Evolutionary conservation across 2,888 invertebrate genomes (phyloP), one percentile per base, ranked within the genome.

Genomic region (Prionchulus punctatus): DNA sequence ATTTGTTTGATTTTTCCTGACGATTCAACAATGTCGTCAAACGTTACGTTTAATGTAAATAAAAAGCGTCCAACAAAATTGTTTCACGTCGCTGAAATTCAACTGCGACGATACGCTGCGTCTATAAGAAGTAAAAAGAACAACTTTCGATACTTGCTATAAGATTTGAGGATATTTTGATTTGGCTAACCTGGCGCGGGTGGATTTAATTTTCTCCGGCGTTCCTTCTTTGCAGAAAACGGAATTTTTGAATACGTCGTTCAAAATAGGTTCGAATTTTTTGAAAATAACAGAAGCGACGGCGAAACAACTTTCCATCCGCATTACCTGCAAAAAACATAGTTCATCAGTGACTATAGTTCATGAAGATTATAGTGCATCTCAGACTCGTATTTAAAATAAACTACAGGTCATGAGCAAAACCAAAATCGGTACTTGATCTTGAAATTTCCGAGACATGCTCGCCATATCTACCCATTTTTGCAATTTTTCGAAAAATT

Each of bases 391-490:
- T 12, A 36, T 12, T 36, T 36, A 36, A 36, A 36, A 36, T 36
- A 36, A 36, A 36, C 7, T 36, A 36, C 18, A n/a, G n/a, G n/a
- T n/a, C n/a, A n/a, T n/a, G n/a, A n/a, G n/a, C n/a, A n/a, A n/a
- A n/a, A n/a, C n/a, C n/a, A n/a, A n/a, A n/a, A n/a, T 36, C 23
- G 55, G 58, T 57, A 94, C 84, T 72, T 85, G 85, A 50, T 81
- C 79, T 59, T 83, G 78, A 70, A 91, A 87, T 57, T 85, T 84
- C 63, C 82, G 81, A 0, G 88, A 81, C 74, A 90, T 79, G 61
- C 83, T 82, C 1, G 88, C 84, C 89, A 96, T 91, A 66, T 90
- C 88, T 59, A 85, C 82, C 94, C 94, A 98, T 68, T 84, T 84
- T 70, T 86, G 85, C 67, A 91, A 89, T 76, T 92, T 92, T 61